Conservation (phyloP, 1,140 invertebrate genomes). For the Riptortus pedestris region DNA sequence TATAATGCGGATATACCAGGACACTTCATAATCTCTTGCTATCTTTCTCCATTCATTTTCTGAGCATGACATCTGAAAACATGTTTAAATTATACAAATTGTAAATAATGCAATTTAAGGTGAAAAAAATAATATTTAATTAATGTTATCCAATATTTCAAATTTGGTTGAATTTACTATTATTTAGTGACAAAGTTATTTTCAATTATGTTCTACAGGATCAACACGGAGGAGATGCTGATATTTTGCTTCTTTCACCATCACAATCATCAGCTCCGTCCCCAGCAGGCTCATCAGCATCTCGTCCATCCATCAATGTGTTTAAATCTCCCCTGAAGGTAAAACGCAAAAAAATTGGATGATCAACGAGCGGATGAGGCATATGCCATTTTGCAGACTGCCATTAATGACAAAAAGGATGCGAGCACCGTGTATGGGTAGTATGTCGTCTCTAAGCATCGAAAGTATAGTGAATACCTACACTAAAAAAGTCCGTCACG, state of each 20-base stretch:
- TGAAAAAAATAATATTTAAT: no score
- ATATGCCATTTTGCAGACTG: neutral
- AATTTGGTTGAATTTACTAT: no score
- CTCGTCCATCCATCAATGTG: no score
- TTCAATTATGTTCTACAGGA: neutral
- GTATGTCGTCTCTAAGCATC: neutral
- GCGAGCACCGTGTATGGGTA: neutral
- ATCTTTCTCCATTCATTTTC: conserved; percentile 32
- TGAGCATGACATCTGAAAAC: neutral
- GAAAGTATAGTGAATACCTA: no score
- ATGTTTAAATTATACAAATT: no score
- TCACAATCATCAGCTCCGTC: neutral
- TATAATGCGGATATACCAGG: conserved; percentile 36
- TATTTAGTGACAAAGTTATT: neutral
- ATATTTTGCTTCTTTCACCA: neutral
- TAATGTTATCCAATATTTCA: no score
- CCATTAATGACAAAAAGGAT: neutral
- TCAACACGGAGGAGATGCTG: neutral
- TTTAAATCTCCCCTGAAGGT: no score
- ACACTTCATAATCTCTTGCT: conserved; percentile 32
- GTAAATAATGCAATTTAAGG: no score
- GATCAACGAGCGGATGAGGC: neutral
- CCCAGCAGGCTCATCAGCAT: no score
- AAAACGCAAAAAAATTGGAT: neutral
- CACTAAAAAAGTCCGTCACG: no score